Evolutionary conservation across 2,797 vertebrate species (phyloP), one percentile per base, ranked within the genome.

Genomic region (Chelidonichthys spinosus): DNA sequence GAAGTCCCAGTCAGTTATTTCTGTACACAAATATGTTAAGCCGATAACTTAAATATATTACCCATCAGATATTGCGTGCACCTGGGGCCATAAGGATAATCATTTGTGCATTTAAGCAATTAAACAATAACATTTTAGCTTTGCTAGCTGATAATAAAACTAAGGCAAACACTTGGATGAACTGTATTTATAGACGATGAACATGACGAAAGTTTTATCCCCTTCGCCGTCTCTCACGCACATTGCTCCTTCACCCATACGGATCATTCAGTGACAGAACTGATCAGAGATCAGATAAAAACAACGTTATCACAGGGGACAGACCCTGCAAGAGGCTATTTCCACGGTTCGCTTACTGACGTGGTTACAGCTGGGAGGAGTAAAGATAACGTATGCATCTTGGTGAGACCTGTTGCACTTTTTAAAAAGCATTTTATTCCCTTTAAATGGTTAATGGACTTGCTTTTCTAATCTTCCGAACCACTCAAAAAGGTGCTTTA

Each of bases 251-350:
- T 66, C 46, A 32, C 61, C 13, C 52, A 15, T 5, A 2, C 44
- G 36, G 62, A 55, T 64, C 55, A 43, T 37, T 64, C 59, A 61
- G 55, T 69, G 60, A 53, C 25, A 61, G 50, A 66, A 65, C 49
- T 36, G 50, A 68, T 79, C 40, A 71, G 60, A 35, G 56, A 66
- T 71, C 62, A 71, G 63, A 66, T 74, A 49, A 53, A 58, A 36
- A 18, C 42, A n/a, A 44, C 53, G 32, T 42, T 53, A 43, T 63
- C 0, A 11, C 15, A 17, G 50, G 17, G 7, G 10, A 50, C 0
- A 56, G 36, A 55, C 4, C 4, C 11, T 13, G 47, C 14, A n/a
- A 52, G 61, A 58, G 55, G 17, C 7, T 50, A 56, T 47, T 58
- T 77, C 10, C n/a, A 56, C 11, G 13, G 63, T 7, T 4, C 6